Conservation (phyloP, 53 echinoderm and acorn worm genomes). For the Echinometra lucunter region DNA sequence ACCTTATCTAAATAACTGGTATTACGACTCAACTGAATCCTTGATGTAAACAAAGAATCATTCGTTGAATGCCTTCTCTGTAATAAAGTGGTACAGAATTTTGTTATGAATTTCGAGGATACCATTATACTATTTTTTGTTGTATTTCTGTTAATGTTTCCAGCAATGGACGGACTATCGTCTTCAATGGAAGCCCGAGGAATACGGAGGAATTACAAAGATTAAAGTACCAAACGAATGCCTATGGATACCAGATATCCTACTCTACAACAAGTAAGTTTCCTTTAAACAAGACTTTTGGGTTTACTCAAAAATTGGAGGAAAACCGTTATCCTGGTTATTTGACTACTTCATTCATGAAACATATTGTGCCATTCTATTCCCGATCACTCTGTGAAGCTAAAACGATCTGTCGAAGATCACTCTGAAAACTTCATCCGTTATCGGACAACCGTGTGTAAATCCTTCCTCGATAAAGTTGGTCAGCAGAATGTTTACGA, state of each 20-base stretch:
- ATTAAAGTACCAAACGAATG: conserved; percentile 86
- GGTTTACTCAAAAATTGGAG: neutral
- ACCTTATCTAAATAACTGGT: too few species aligned
- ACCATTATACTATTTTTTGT: neutral
- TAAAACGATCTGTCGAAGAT: too few species aligned
- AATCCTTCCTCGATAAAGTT: too few species aligned
- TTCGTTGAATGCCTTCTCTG: neutral
- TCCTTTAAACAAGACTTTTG: neutral
- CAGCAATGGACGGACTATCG: conserved; percentile 92
- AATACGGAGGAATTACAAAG: conserved; percentile 81
- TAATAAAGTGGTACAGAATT: neutral
- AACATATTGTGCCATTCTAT: too few species aligned
- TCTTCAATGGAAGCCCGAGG: conserved; percentile 83
- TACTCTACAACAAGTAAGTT: conserved; percentile 98
- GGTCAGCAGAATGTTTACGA: too few species aligned
- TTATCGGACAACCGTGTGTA: too few species aligned
- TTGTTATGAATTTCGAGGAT: neutral
- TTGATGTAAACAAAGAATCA: too few species aligned
- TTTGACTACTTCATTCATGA: too few species aligned
- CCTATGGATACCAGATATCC: conserved; percentile 96
- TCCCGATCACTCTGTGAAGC: too few species aligned
- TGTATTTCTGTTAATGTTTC: neutral
- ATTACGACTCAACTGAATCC: too few species aligned
- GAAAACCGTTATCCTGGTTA: too few species aligned
- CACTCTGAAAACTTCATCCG: too few species aligned